Conservation (phyloP, 1,140 invertebrate species). For the Drosophila equinoxialis region DNA sequence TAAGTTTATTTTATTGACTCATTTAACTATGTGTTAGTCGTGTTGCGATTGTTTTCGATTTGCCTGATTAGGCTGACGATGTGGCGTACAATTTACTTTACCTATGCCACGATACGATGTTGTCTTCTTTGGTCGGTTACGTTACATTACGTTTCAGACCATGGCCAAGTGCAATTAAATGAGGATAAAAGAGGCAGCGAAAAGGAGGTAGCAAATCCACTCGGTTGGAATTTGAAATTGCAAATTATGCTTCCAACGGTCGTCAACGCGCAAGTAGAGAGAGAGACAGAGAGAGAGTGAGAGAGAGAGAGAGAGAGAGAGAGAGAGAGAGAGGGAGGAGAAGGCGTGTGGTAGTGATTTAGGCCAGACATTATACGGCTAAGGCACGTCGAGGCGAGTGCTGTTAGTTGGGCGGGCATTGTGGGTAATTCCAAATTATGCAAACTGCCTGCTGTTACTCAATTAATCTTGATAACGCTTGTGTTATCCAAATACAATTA, state of each 20-base stretch:
- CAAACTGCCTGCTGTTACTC: constrained; percentile 81
- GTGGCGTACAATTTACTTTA: not conserved
- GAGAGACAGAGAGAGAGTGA: not conserved
- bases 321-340: not conserved
- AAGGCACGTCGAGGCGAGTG: not conserved
- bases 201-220: constrained; percentile 8
- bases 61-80: not conserved
- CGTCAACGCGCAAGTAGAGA: constrained; percentile 16
- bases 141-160: not conserved
- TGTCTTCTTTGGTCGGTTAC: not conserved
- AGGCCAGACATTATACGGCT: not conserved
- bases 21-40: no score
- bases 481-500: constrained; percentile 82
- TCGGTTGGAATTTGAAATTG: constrained; percentile 83
- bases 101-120: not conserved
- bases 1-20: no score
- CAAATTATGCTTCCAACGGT: constrained; percentile 69
- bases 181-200: not conserved
- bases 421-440: constrained; percentile 66
- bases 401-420: constrained; percentile 12
- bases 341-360: constrained; percentile 26
- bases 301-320: no score
- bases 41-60: not conserved
- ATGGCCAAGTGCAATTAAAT: constrained; percentile 23
- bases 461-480: constrained; percentile 82